These are phyloP conservation scores for Zapornia atra DNA, from an alignment of 2,113 vertebrate genomes.

Conservation along the genomic window DNA sequence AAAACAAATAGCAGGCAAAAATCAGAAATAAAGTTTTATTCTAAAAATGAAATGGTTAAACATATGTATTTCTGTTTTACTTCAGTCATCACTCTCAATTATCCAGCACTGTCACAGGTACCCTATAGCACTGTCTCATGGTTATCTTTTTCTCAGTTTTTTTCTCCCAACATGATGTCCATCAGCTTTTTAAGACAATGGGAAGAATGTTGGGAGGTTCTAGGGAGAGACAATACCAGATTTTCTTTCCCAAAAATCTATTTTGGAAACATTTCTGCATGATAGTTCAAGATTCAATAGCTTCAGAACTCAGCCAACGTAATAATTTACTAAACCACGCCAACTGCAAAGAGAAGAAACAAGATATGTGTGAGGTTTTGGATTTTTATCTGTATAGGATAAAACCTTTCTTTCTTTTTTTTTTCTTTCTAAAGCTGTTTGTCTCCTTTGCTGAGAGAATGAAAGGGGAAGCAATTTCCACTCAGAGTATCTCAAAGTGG, in stretches of 20 bases:
- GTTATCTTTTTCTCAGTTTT: background rate
- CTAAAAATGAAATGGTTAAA: background rate
- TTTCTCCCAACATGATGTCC: background rate
- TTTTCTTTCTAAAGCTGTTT: background rate
- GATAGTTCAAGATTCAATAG: background rate
- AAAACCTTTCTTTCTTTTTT: background rate
- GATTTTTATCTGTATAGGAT: slow-evolving; percentile 35
- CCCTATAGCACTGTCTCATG: background rate
- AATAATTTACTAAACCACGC: slow-evolving; percentile 10
- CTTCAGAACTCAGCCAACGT: background rate
- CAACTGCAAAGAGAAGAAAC: background rate
- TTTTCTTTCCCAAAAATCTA: background rate
- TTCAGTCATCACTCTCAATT: background rate
- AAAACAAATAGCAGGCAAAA: background rate
- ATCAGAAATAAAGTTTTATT: background rate
- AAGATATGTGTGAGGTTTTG: slow-evolving; percentile 23
- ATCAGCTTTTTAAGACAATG: background rate
- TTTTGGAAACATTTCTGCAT: background rate
- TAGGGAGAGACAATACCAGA: background rate
- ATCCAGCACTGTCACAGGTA: background rate
- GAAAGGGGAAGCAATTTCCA: slow-evolving; percentile 43
- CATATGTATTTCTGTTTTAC: background rate
- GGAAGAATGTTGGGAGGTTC: background rate
- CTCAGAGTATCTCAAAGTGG: slow-evolving; percentile 29
- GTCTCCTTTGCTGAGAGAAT: slow-evolving; percentile 36